These are phyloP conservation scores for Xanthia togata DNA, from an alignment of 2,888 invertebrate species.

Conservation along the genomic window DNA sequence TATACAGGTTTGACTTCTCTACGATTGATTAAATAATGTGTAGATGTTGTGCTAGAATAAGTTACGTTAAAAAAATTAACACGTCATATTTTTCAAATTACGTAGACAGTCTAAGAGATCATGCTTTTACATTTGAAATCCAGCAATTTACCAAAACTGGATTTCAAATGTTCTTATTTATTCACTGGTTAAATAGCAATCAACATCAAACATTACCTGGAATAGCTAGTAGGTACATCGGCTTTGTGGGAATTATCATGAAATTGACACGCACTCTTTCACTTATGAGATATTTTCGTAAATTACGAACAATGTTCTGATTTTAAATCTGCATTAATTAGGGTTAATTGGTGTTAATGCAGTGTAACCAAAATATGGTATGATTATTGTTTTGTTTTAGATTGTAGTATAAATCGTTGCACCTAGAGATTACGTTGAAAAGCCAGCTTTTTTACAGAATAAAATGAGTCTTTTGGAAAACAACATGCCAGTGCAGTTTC, in stretches of 20 bases:
- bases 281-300: constrained; percentile 18
- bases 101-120: background rate
- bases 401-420: background rate
- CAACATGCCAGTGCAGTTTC: constrained; percentile 8
- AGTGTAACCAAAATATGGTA: background rate
- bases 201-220: constrained; percentile 19
- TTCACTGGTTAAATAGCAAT: background rate
- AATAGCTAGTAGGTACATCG: constrained; percentile 14
- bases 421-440: background rate
- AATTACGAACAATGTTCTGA: constrained; percentile 8
- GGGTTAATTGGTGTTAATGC: background rate
- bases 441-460: background rate
- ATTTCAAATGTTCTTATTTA: background rate
- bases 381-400: background rate
- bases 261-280: constrained; percentile 7
- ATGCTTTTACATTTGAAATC: background rate
- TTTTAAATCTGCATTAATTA: constrained; percentile 8
- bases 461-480: background rate
- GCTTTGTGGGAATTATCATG: constrained; percentile 15
- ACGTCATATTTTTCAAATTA: background rate
- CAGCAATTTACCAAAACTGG: background rate
- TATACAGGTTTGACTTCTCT: too few relatives aligned
- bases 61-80: too few relatives aligned
- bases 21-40: too few relatives aligned
- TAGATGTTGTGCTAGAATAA: too few relatives aligned